These are phyloP conservation scores for Acanthacorydalis orientalis DNA, from an alignment of 2,888 invertebrate species.

Conservation along the genomic window DNA sequence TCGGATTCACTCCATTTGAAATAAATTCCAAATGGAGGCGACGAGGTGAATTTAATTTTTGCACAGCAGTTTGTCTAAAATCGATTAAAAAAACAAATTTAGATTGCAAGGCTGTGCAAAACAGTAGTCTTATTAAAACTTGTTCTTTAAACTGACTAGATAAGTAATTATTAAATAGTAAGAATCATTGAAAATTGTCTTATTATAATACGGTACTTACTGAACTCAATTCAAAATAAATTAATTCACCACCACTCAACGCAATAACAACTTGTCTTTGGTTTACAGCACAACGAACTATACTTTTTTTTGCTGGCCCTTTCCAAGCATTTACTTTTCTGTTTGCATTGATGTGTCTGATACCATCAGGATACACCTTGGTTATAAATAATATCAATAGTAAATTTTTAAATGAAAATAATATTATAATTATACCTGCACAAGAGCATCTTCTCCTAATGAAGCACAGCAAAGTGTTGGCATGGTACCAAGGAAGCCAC, in stretches of 20 bases:
- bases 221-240: slow-evolving; percentile 99
- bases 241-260: slow-evolving; percentile 89
- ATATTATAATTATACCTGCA: slow-evolving; percentile 48
- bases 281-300: slow-evolving; percentile 96
- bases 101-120: slow-evolving; percentile 14
- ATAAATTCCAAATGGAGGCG: slow-evolving; percentile 22
- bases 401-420: not conserved
- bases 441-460: slow-evolving; percentile 91
- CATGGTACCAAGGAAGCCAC: slow-evolving; percentile 96
- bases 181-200: no score
- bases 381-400: slow-evolving; percentile 9
- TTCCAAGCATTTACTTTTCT: slow-evolving; percentile 99
- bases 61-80: not conserved
- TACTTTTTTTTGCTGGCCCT: slow-evolving; percentile 91
- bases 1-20: slow-evolving; percentile 26
- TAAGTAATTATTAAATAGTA: not conserved
- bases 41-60: slow-evolving; percentile 19
- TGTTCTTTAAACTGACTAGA: no score
- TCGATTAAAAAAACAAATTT: slow-evolving; percentile 18
- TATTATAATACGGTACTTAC: slow-evolving; percentile 57
- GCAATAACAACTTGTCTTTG: slow-evolving; percentile 97
- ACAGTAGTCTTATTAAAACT: no score
- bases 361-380: slow-evolving; percentile 92
- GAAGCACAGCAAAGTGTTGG: slow-evolving; percentile 97
- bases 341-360: slow-evolving; percentile 94